Evolutionary conservation across 1,140 invertebrate genomes (phyloP), one percentile per base, ranked within the genome.

Genomic region (Orius laevigatus): DNA sequence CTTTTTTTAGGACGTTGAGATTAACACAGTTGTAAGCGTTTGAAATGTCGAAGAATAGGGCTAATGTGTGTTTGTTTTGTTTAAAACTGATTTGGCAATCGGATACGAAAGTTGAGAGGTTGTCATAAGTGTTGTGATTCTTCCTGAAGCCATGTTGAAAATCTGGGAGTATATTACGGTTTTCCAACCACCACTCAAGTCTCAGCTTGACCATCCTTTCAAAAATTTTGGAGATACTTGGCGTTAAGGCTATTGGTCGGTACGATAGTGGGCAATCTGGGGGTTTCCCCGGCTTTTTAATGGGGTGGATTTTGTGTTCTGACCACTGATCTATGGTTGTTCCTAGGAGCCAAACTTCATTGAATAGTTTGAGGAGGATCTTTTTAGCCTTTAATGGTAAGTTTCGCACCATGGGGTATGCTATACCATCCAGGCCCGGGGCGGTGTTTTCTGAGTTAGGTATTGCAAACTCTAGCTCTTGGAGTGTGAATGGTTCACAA

Each of bases 231-330:
- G 15, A 12, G 3, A 38, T 12, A 10, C n/a, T 12, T 12, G 36
- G 15, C 3, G 36, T 16, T 16, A 38, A 10, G n/a, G 36, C n/a
- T 12, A 38, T 16, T 16, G 36, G 36, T 3, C 36, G n/a, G 36
- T 12, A 38, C n/a, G 36, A 38, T 12, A 5, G n/a, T 3, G 15
- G n/a, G 15, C 15, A 16, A 16, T 38, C 36, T 3, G n/a, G 15
- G n/a, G 36, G 36, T 38, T 38, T 38, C n/a, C 36, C 36, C 15
- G 36, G 36, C 11, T 38, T 38, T 38, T 38, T n/a, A 16, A 38
- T 38, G 3, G 36, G 36, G 5, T 12, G n/a, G 36, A 38, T 38
- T 16, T 12, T n/a, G 36, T 38, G 15, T 16, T 38, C 36, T 5
- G 36, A 38, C 36, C 36, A 38, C n/a, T n/a, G 3, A n/a, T 38